Evolutionary conservation across 2,797 vertebrate species (phyloP), one percentile per base, ranked within the genome.

Genomic region (Buphagus erythrorhynchus): DNA sequence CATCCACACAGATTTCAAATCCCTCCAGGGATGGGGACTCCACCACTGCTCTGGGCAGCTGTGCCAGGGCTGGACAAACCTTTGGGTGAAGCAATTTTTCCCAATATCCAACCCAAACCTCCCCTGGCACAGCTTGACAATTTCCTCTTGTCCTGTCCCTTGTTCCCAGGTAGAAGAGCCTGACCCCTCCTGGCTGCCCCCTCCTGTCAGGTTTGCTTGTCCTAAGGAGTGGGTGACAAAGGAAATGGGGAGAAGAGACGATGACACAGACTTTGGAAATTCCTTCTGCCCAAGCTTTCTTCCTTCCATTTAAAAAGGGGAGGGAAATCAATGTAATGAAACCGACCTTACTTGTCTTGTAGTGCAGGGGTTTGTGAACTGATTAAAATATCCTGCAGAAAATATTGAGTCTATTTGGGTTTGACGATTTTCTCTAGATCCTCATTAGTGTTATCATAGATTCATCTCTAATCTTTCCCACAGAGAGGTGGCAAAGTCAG

Each of bases 141-240:
- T 31, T 71, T n/a, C 38, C 33, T 63, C 72, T 18, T 15, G 7
- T 35, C 25, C n/a, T 71, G 21, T 19, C 49, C 25, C 35, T 20
- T 51, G 65, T 16, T 36, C 24, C 65, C 42, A 25, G 18, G 57
- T 2, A 33, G 55, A 19, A 48, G 42, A 33, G 36, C 42, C 71
- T 0, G 0, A 38, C 13, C 55, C 20, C 43, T 17, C 7, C 55
- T 15, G n/a, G 68, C 33, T 84, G 51, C 3, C 6, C 16, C 7
- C 2, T 26, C 26, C 36, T 3, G 4, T 2, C 40, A 22, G 13
- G 5, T 48, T 35, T 79, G 29, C 14, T 36, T 40, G 28, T 16
- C 51, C 36, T 29, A 6, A 38, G 24, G 38, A 31, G 10, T 19
- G 9, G 11, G 24, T 40, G 73, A 62, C 38, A 66, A 78, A 52